Conservation (phyloP, 92 coral and sea anemone genomes). For the Epizoanthus ramosus region DNA sequence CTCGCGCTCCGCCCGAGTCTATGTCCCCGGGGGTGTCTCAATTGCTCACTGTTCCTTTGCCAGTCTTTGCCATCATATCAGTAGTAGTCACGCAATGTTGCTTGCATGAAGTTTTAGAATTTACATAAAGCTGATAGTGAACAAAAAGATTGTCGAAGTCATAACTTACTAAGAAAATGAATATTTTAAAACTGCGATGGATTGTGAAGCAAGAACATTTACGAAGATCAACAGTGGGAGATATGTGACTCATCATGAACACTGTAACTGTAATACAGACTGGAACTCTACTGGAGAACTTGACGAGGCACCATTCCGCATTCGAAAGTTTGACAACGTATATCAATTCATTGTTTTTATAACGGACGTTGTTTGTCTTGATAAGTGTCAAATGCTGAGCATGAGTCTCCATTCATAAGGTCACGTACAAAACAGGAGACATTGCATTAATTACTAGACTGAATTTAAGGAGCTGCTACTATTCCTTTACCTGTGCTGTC, state of each 20-base stretch:
- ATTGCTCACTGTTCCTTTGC: no score
- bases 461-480: neutral
- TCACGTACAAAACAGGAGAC: neutral
- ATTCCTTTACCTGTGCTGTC: slow-evolving; percentile 78
- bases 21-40: no score
- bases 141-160: neutral
- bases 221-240: neutral
- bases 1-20: no score
- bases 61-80: no score
- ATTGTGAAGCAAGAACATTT: neutral
- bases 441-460: neutral
- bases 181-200: neutral
- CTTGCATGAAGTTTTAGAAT: neutral
- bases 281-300: neutral
- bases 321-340: neutral
- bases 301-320: neutral
- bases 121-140: neutral
- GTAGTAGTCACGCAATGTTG: slow-evolving; percentile 33
- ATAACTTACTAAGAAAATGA: neutral
- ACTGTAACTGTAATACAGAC: no score
- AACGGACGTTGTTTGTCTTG: no score
- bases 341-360: no score
- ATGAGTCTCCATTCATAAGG: neutral
- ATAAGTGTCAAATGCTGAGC: no score
- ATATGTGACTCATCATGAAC: neutral